Base-by-base conservation (phyloP, 2,888 invertebrate genomes). In the Leptopilina drosophilae region DNA sequence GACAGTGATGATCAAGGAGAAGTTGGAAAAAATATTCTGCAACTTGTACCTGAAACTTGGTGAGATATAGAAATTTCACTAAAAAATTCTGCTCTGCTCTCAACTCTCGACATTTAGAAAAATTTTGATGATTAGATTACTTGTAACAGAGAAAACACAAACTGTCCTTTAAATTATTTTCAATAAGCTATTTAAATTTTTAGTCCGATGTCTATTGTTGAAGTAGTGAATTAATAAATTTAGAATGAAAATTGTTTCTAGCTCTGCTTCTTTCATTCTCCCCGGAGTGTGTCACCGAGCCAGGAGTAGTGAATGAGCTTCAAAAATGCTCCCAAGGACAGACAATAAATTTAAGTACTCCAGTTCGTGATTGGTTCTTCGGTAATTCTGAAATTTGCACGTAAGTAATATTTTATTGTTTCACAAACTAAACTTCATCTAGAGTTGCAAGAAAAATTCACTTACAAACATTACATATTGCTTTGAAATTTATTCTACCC, bases 361-460 rank as follows among this genome's bases (percentile, higher is more conserved):
- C 67, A 49, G 46, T 67, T 20, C 46, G 67, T 46, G 49, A 67
- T 5, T 49, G 49, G 20, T 67, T 67, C 49, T 67, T 67, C 67
- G 20, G 26, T 6, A 46, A 67, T 14, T 46, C 49, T 11, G 67
- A 67, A 67, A 67, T 12, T 67, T 67, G 67, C 49, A 67, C 11
- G 67, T 67, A 12, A 20, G 49, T 67, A 6, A 6, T 67, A 67
- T 67, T 12, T 46, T 26, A 26, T 46, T 56, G 2, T 2, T 56
- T 56, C 9, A n/a, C 5, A 56, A 46, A 46, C 7, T 46, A 33
- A 33, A 33, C 33, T 33, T 3, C 33, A 0, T 20, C 0, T 20
- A 20, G 20, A 1, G 20, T 20, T 20, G 20, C 20, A 20, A 20
- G 20, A 20, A 20, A 33, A 33, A 33, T 33, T 33, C 33, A 33